Base-by-base conservation (phyloP, 2,113 vertebrate species). In the Clarias macrocephalus region DNA sequence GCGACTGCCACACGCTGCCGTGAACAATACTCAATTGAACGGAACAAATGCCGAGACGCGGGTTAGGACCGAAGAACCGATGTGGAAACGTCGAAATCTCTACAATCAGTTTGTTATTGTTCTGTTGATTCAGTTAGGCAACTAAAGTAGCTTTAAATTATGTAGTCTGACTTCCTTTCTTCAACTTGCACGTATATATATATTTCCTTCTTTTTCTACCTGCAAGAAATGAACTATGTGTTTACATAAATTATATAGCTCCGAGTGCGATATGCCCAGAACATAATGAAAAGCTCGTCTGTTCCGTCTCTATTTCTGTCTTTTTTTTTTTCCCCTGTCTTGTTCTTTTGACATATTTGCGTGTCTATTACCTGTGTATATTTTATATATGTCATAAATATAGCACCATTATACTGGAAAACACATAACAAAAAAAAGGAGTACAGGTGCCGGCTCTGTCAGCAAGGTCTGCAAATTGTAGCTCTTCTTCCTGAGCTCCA, bases 11-110 rank as follows among this genome's bases (percentile, higher is more conserved):
- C 57, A 62, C 25, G 57, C 68, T 33, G 59, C 48, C 48, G n/a
- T 23, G 62, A 86, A 83, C 80, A 83, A 87, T 76, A 37, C n/a
- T 60, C 70, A 63, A 76, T 87, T 76, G 70, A 63, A 48, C 48
- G 48, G 68, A 57, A 72, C 11, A 60, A 84, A 60, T 21, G 77
- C 25, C 62, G 8, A 59, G 79, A 48, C 3, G 75, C 76, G 30
- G 21, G 85, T 66, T 30, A 21, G 19, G 28, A 15, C 48, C 18
- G 19, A 48, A 56, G 77, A 72, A 30, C 54, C 13, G 28, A 3
- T 0, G 21, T 42, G 57, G 30, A 57, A 33, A 21, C 1, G 28
- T 59, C 10, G 60, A 86, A 59, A n/a, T 68, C 56, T 59, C 15
- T 4, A 60, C 56, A 82, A 86, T 86, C 85, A 73, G 56, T 21